Base-by-base conservation (phyloP, 2,797 vertebrate species). In the Epinephelus malabaricus region DNA sequence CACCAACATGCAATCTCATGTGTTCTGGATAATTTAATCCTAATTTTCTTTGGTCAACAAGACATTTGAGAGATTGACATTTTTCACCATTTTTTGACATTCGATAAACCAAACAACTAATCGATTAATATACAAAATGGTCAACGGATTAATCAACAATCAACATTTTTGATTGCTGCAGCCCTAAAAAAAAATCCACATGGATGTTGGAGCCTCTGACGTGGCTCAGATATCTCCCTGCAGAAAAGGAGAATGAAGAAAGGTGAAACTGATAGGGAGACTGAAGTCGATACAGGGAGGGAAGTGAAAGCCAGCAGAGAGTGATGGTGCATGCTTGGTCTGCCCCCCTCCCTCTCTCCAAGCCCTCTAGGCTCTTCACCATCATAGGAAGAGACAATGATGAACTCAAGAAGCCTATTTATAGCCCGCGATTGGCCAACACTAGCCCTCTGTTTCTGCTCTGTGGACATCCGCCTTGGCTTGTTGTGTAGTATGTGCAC, bases 331-430 rank as follows among this genome's bases (percentile, higher is more conserved):
- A 43, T 12, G 40, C 40, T 60, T 30, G 64, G 54, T 82, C 64
- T 68, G 69, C 27, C 66, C 62, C 84, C 68, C 85, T 81, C 68
- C 54, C 76, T 86, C 81, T 79, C 65, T 56, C 65, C 45, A 14
- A 83, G 77, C 90, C 89, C 88, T 87, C 53, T 19, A 73, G 91
- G 81, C 92, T 90, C 90, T 62, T 93, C 86, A 89, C 71, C 86
- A 89, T 93, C 92, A 94, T 79, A 69, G 72, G 85, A 92, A 88
- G 90, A 94, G 92, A 94, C 94, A 91, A 84, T 87, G 92, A 90
- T 90, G 84, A 85, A 92, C 89, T 92, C 84, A 87, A 92, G 89
- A 81, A 87, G 84, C 73, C 91, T 94, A 95, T 94, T 94, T 93
- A 92, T 94, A 94, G 91, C 81, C 68, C 4, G 25, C 40, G 43